Evolutionary conservation across 2,113 vertebrate genomes (phyloP).

Genomic region (Rhadina sibilatrix): DNA sequence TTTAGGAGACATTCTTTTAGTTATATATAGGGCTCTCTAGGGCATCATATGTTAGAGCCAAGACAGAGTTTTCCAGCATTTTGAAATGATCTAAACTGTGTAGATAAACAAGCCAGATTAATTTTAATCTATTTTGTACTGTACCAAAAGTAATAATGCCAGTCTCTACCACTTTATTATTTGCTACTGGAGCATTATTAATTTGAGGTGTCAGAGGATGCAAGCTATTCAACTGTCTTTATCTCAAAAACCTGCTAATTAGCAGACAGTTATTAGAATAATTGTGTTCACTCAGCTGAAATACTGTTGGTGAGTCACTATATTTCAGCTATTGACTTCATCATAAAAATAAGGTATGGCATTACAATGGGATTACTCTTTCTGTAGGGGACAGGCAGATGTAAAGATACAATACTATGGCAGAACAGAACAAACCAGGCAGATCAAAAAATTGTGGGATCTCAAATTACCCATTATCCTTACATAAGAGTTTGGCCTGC

Average conservation of each 20-base stretch:
- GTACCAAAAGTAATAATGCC: conserved; percentile 21
- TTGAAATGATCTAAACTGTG: background rate
- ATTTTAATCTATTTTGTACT: conserved; percentile 19
- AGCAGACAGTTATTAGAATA: conserved; percentile 19
- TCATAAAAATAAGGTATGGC: background rate
- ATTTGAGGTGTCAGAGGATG: conserved; percentile 8
- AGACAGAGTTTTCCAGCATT: background rate
- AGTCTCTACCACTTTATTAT: background rate
- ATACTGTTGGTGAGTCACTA: background rate
- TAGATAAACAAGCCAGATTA: conserved; percentile 6
- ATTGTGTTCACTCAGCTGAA: conserved; percentile 12
- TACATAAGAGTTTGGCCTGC: background rate
- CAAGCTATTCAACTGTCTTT: conserved; percentile 28
- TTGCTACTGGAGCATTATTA: conserved; percentile 18
- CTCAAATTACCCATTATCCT: background rate
- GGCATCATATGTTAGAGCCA: background rate
- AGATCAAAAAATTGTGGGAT: background rate
- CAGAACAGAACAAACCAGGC: background rate
- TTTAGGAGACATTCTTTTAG: background rate
- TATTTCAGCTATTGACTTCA: background rate
- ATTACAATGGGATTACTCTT: background rate
- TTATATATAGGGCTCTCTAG: background rate
- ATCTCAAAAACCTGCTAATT: conserved; percentile 50
- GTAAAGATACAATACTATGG: background rate
- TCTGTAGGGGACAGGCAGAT: background rate